A percentile compares a stretch with the other conserved stretches of the same genome.
Evolutionary conservation across 2,888 invertebrate species (phyloP).

Genomic region (Pyrochroa serraticornis): DNA sequence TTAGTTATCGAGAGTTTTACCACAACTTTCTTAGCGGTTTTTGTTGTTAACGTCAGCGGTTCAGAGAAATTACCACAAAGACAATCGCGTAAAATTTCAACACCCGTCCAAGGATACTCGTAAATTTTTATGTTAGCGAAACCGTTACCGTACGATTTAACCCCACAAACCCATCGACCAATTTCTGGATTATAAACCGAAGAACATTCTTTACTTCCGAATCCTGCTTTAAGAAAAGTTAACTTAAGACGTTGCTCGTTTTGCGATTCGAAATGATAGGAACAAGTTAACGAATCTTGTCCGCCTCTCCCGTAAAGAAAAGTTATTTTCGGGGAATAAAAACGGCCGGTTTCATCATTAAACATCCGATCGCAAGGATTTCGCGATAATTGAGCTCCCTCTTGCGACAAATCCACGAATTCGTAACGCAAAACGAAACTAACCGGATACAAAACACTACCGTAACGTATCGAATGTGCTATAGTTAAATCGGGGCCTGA

Average conservation of each 20-base stretch:
- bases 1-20: slow-evolving; percentile 75
- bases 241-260: slow-evolving; percentile 72
- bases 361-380: slow-evolving; percentile 70
- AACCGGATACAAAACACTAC: slow-evolving; percentile 80
- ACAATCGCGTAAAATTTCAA: slow-evolving; percentile 73
- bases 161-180: slow-evolving; percentile 73
- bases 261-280: slow-evolving; percentile 75
- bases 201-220: slow-evolving; percentile 72
- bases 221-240: slow-evolving; percentile 71
- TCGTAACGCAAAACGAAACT: slow-evolving; percentile 81
- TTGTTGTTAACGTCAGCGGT: slow-evolving; percentile 68
- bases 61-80: slow-evolving; percentile 74
- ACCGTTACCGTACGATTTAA: slow-evolving; percentile 47
- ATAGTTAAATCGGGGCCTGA: slow-evolving; percentile 76
- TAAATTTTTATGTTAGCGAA: slow-evolving; percentile 59
- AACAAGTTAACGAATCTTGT: slow-evolving; percentile 75
- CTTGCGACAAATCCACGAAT: slow-evolving; percentile 77
- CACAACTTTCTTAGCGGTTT: slow-evolving; percentile 73
- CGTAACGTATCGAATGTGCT: slow-evolving; percentile 75
- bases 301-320: slow-evolving; percentile 85
- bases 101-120: slow-evolving; percentile 73
- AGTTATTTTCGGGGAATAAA: slow-evolving; percentile 79
- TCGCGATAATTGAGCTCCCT: slow-evolving; percentile 67
- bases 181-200: slow-evolving; percentile 71
- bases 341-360: slow-evolving; percentile 61